Conservation (phyloP, 2,113 vertebrate species). For the Dendrocopos noguchii region DNA sequence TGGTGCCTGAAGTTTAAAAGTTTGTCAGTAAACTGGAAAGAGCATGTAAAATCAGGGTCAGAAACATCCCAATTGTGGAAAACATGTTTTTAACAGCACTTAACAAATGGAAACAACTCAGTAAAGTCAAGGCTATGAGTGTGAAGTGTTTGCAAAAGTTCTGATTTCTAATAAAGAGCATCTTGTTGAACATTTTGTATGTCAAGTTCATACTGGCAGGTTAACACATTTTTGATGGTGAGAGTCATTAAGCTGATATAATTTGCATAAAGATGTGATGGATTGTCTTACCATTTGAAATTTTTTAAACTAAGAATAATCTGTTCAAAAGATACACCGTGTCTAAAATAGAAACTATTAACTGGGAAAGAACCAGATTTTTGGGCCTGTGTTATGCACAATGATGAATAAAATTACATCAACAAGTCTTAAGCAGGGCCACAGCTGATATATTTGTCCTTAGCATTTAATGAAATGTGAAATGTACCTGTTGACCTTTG, state of each 20-base stretch:
- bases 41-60: not conserved
- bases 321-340: not conserved
- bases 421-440: not conserved
- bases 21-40: not conserved
- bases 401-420: not conserved
- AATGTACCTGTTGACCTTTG: not conserved
- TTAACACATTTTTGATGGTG: not conserved
- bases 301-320: not conserved
- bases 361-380: not conserved
- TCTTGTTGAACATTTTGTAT: not conserved
- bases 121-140: not conserved
- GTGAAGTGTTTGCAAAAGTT: not conserved
- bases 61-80: not conserved
- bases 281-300: not conserved
- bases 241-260: not conserved
- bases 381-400: not conserved
- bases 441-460: not conserved
- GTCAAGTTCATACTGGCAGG: not conserved
- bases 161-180: not conserved
- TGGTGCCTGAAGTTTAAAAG: not conserved
- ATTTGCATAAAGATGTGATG: not conserved
- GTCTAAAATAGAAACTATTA: not conserved
- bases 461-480: not conserved
- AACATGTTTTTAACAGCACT: not conserved
- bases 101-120: not conserved